Evolutionary conservation across 2,888 invertebrate genomes (phyloP), one percentile per base, ranked within the genome.

Genomic region (Hydrotaea cyrtoneurina): DNA sequence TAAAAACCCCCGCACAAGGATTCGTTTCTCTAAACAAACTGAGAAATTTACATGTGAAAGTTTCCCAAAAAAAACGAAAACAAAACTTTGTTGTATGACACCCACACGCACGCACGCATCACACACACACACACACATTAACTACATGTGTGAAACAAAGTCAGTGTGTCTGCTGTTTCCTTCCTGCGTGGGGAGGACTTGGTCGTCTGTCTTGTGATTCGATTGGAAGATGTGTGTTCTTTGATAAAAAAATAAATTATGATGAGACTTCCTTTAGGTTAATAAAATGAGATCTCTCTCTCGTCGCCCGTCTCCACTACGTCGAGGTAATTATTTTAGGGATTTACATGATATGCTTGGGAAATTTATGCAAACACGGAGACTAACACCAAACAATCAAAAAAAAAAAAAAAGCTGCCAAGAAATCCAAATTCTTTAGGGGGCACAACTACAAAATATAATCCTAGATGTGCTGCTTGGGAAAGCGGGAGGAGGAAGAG

Each of bases 291-390:
- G 46, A 23, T 69, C 46, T 46, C 69, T 21, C 1, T n/a, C 17
- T 5, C 23, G 7, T 39, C 39, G 21, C 62, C n/a, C 19, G 66
- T 66, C 21, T 21, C 39, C 3, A 8, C 21, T 31, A 39, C 46
- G 43, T 46, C 23, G 39, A 39, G 69, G 69, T 69, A 69, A 69
- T 69, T 69, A 69, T 69, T 69, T 69, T 23, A 69, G 46, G 69
- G 69, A 69, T 69, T 69, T 69, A 69, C 69, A 69, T 69, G 69
- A 69, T 69, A 69, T 69, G 69, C 69, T 46, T 69, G 69, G 19
- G 23, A 43, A 69, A 46, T 46, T 69, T 69, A 69, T 69, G 46
- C 11, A 46, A 69, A 46, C 17, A n/a, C 31, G 31, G 7, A n/a
- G 62, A 36, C 31, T 17, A 8, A 57, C 7, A 50, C 13, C 43